Conservation (phyloP, 1,140 invertebrate species). For the Odontomachus brunneus region DNA sequence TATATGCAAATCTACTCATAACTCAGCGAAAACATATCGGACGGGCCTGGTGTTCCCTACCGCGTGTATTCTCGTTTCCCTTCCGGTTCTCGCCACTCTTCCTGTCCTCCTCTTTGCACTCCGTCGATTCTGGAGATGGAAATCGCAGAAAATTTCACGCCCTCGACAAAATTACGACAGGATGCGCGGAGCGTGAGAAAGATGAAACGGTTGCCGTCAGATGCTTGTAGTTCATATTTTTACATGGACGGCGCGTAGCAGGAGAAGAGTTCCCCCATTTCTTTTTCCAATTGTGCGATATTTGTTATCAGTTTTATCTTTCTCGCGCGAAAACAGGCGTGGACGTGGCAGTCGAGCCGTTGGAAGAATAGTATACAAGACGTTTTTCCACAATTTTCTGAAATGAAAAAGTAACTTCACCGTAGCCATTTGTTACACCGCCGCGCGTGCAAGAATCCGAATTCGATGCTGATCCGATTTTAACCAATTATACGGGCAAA, state of each 20-base stretch:
- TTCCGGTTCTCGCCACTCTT: neutral
- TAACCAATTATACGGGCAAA: neutral
- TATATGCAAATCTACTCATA: constrained; percentile 81
- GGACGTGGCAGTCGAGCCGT: neutral
- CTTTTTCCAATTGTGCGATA: constrained; percentile 4
- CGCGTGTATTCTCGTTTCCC: constrained; percentile 29
- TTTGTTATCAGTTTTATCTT: constrained; percentile 35
- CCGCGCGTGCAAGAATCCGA: neutral
- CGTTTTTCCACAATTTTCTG: neutral
- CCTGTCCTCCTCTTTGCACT: constrained; percentile 32
- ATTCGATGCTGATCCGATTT: neutral
- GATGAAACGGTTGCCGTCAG: constrained; percentile 29
- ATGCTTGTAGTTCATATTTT: constrained; percentile 36
- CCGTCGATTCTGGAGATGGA: constrained; percentile 58
- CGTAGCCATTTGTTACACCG: neutral
- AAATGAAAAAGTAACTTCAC: constrained; percentile 1
- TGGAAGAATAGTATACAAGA: neutral
- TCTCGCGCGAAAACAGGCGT: constrained; percentile 1
- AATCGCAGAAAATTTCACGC: constrained; percentile 48
- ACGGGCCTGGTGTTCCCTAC: constrained; percentile 46
- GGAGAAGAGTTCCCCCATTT: neutral
- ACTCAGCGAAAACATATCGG: constrained; percentile 76
- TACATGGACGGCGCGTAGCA: constrained; percentile 13
- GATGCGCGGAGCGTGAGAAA: constrained; percentile 8
- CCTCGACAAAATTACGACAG: constrained; percentile 38